Conservation (phyloP, 1,140 invertebrate genomes). For the Halesus radiatus region DNA sequence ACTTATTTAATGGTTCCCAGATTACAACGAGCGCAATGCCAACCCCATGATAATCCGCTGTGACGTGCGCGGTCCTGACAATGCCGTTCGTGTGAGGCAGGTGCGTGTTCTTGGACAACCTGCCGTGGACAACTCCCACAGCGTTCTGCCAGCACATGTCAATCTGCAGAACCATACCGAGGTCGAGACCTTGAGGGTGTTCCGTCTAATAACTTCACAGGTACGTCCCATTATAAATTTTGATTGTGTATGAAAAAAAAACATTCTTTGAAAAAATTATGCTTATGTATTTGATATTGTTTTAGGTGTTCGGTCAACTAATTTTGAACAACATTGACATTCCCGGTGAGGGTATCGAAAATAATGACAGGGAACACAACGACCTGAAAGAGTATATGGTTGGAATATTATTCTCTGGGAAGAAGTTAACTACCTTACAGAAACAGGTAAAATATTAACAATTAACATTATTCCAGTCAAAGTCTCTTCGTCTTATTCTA, state of each 20-base stretch:
- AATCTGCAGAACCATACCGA: constrained; percentile 88
- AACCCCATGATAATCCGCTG: constrained; percentile 72
- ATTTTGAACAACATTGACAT: constrained; percentile 72
- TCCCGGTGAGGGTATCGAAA: neutral
- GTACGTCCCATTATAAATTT: constrained; percentile 64
- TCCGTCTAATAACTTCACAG: constrained; percentile 93
- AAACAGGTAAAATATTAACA: constrained; percentile 80
- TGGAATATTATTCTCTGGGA: constrained; percentile 94
- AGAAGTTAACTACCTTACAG: constrained; percentile 94
- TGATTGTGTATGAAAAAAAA: too few species aligned
- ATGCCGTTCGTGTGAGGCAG: constrained; percentile 90
- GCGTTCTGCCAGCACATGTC: constrained; percentile 68
- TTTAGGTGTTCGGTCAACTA: constrained; percentile 91
- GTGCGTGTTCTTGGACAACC: constrained; percentile 66
- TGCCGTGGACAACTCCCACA: constrained; percentile 8
- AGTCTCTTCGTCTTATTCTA: too few species aligned
- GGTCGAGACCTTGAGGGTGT: constrained; percentile 92
- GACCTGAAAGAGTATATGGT: constrained; percentile 97
- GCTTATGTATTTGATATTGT: neutral
- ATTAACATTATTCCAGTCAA: neutral
- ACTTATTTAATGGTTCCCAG: neutral
- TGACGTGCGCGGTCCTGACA: constrained; percentile 92
- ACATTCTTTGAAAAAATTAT: too few species aligned
- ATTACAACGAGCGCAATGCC: neutral
- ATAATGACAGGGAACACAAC: constrained; percentile 73